Evolutionary conservation across 2,888 invertebrate species (phyloP).

Genomic region (Cryptus viduatorius): DNA sequence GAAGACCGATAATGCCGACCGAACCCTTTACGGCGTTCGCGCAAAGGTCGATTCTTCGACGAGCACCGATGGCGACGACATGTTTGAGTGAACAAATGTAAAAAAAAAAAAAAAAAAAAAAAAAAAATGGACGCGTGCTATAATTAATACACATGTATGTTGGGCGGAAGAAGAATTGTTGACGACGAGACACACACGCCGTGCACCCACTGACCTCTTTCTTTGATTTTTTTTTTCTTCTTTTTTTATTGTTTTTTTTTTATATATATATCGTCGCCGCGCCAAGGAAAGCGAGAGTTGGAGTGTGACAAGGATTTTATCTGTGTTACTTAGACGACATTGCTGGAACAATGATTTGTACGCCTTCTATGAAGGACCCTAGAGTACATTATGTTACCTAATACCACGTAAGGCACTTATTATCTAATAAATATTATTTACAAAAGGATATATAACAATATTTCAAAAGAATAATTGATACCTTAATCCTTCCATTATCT

Average conservation of each 20-base stretch:
- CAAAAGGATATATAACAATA: slow-evolving; percentile 73
- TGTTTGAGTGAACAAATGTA: slow-evolving; percentile 1
- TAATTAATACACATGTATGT: neutral
- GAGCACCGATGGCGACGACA: neutral
- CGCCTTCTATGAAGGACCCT: slow-evolving; percentile 83
- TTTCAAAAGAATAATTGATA: neutral
- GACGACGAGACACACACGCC: slow-evolving; percentile 42
- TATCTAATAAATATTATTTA: slow-evolving; percentile 83
- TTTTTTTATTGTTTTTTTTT: slow-evolving; percentile 36
- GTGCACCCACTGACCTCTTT: slow-evolving; percentile 45
- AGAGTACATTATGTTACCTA: slow-evolving; percentile 83
- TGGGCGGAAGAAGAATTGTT: slow-evolving; percentile 31
- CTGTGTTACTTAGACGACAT: slow-evolving; percentile 82
- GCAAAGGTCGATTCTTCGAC: neutral
- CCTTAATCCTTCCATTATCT: neutral
- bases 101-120: slow-evolving; percentile 9
- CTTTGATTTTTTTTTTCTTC: slow-evolving; percentile 22
- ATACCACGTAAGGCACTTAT: slow-evolving; percentile 81
- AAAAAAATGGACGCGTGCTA: neutral
- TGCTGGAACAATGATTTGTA: slow-evolving; percentile 84
- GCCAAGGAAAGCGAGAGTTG: slow-evolving; percentile 60
- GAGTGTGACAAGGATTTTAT: slow-evolving; percentile 79
- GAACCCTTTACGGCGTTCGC: neutral
- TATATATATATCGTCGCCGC: slow-evolving; percentile 60
- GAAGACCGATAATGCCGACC: neutral